Evolutionary conservation across 2,888 invertebrate species (phyloP).

Genomic region (Ectemnius continuus): DNA sequence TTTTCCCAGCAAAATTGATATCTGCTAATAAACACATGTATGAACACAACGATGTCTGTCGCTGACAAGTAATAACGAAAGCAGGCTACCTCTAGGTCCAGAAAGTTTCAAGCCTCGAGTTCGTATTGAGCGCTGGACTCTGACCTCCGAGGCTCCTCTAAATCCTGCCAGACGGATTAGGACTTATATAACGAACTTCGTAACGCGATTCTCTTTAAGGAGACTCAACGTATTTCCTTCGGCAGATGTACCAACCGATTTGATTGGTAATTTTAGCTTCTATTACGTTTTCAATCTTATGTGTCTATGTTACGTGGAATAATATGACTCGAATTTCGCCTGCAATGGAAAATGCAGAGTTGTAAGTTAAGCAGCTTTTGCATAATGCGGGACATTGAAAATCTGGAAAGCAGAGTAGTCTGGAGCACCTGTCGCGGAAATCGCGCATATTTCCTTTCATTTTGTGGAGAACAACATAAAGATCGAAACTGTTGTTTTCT

Average conservation of each 20-base stretch:
- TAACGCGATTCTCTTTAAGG: background rate
- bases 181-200: slow-evolving; percentile 27
- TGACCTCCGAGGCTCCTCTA: background rate
- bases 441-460: background rate
- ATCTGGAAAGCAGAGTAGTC: too few relatives aligned
- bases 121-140: slow-evolving; percentile 13
- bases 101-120: slow-evolving; percentile 8
- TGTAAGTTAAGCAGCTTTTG: too few relatives aligned
- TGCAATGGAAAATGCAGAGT: too few relatives aligned
- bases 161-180: slow-evolving; percentile 21
- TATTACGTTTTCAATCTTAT: too few relatives aligned
- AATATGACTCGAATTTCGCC: too few relatives aligned
- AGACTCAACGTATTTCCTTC: background rate
- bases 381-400: too few relatives aligned
- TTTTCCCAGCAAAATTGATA: too few relatives aligned
- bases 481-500: background rate
- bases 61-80: slow-evolving; percentile 19
- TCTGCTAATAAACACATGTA: too few relatives aligned
- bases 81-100: slow-evolving; percentile 26
- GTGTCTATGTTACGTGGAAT: too few relatives aligned
- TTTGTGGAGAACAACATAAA: background rate
- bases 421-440: too few relatives aligned
- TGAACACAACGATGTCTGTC: background rate
- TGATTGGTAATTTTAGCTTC: too few relatives aligned
- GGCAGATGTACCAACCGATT: too few relatives aligned